phyloP scores from a whole-genome alignment of 2,113 vertebrate species.

The Cyprinodon brontotheroides region DNA sequence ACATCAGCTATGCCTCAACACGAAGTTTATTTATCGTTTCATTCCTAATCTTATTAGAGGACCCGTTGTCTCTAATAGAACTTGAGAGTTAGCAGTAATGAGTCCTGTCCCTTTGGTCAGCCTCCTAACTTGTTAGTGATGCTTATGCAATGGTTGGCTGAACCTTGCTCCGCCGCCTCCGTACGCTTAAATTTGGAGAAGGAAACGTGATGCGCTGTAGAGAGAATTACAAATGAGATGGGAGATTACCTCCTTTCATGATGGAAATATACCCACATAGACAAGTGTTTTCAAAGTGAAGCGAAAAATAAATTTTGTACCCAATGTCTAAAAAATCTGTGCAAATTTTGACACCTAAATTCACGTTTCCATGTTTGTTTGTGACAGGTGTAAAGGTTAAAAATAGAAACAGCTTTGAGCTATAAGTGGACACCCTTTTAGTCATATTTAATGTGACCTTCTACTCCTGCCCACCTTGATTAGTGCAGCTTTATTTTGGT shows the following conservation, averaged over 20 bases:
- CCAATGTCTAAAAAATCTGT: not conserved
- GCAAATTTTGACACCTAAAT: not conserved
- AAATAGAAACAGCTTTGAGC: too few species aligned
- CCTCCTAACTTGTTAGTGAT: slow-evolving; percentile 3
- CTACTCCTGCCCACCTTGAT: slow-evolving; percentile 4
- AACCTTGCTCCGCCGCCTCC: slow-evolving; percentile 9
- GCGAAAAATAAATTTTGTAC: not conserved
- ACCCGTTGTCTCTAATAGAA: slow-evolving; percentile 27
- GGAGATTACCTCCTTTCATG: not conserved
- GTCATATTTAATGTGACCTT: not conserved
- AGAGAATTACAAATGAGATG: slow-evolving; percentile 4
- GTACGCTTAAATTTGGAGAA: slow-evolving; percentile 8
- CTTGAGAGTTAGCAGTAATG: slow-evolving; percentile 47
- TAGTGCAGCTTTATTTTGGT: slow-evolving; percentile 12
- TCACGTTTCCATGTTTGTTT: not conserved
- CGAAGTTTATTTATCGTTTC: not conserved
- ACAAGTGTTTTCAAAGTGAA: slow-evolving; percentile 5
- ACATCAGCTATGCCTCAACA: not conserved
- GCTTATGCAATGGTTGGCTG: slow-evolving; percentile 31
- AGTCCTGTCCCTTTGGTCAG: slow-evolving; percentile 15
- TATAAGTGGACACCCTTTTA: not conserved
- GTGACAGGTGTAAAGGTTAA: not conserved
- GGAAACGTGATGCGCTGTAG: slow-evolving; percentile 9
- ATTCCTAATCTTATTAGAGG: slow-evolving; percentile 10
- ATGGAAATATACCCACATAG: not conserved